Conservation (phyloP, 2,113 vertebrate species). For the Deroptyus accipitrinus region DNA sequence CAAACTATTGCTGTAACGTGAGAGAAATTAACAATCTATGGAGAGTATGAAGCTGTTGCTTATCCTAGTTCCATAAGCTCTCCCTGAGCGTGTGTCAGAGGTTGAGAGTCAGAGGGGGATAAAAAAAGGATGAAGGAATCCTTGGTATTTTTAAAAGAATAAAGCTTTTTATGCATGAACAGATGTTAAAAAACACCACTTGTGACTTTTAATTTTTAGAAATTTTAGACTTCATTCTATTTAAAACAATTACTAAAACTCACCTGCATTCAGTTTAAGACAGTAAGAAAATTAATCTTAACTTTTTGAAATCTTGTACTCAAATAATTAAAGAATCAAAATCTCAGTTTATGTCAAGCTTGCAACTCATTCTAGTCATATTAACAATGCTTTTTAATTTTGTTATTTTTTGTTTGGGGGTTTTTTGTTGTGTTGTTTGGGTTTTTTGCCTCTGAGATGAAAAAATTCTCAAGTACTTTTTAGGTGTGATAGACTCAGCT, state of each 20-base stretch:
- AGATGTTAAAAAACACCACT: neutral
- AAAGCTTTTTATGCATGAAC: neutral
- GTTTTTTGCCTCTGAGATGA: neutral
- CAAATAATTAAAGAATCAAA: neutral
- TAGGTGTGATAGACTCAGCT: neutral
- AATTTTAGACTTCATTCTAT: neutral
- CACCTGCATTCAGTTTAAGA: neutral
- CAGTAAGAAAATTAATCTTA: neutral
- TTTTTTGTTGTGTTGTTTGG: neutral
- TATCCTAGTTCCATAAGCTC: neutral
- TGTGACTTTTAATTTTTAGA: neutral
- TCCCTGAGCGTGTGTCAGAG: neutral
- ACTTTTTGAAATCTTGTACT: neutral
- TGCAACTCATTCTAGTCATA: neutral
- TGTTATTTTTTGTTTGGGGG: neutral
- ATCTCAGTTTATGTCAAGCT: neutral
- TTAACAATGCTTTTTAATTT: neutral
- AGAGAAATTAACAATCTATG: neutral
- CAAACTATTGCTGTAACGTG: neutral
- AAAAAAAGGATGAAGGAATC: neutral
- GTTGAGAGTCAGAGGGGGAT: neutral
- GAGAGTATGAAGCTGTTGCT: neutral
- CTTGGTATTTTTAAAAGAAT: neutral
- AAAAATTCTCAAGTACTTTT: neutral
- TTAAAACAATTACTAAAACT: neutral